These are phyloP conservation scores for Drosophila flavopinicola DNA, from an alignment of 2,888 invertebrate species.

Conservation along the genomic window DNA sequence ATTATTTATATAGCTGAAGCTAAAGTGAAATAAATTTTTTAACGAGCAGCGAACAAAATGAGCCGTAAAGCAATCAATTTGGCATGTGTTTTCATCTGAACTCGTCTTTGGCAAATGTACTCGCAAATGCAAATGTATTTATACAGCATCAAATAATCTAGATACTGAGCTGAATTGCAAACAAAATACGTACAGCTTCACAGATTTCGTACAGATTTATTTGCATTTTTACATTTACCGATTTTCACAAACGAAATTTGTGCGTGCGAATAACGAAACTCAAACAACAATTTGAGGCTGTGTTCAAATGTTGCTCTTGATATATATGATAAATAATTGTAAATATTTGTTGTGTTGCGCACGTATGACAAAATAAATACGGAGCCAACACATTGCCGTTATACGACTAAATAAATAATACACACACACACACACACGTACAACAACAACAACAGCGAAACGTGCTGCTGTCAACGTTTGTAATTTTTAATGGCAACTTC, in stretches of 20 bases:
- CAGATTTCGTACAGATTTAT: conserved; percentile 54
- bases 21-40: conserved; percentile 58
- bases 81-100: conserved; percentile 67
- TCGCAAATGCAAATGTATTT: conserved; percentile 64
- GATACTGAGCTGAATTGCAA: conserved; percentile 25
- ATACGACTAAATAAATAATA: conserved; percentile 50
- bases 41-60: conserved; percentile 74
- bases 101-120: conserved; percentile 46
- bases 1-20: conserved; percentile 39
- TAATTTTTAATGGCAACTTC: conserved; percentile 71
- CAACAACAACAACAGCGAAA: conserved; percentile 21
- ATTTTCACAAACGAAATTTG: conserved; percentile 19
- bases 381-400: conserved; percentile 29
- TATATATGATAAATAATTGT: conserved; percentile 70
- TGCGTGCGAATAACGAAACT: conserved; percentile 38
- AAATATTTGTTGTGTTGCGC: conserved; percentile 53
- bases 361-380: conserved; percentile 71
- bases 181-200: conserved; percentile 1
- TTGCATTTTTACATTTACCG: conserved; percentile 44
- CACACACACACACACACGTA: conserved; percentile 17
- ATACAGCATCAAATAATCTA: conserved; percentile 53
- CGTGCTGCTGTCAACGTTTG: conserved; percentile 67
- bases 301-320: conserved; percentile 41
- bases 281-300: conserved; percentile 56
- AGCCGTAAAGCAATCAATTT: conserved; percentile 80